Evolutionary conservation across 2,113 vertebrate genomes (phyloP).

Genomic region (Pelecanus crispus): DNA sequence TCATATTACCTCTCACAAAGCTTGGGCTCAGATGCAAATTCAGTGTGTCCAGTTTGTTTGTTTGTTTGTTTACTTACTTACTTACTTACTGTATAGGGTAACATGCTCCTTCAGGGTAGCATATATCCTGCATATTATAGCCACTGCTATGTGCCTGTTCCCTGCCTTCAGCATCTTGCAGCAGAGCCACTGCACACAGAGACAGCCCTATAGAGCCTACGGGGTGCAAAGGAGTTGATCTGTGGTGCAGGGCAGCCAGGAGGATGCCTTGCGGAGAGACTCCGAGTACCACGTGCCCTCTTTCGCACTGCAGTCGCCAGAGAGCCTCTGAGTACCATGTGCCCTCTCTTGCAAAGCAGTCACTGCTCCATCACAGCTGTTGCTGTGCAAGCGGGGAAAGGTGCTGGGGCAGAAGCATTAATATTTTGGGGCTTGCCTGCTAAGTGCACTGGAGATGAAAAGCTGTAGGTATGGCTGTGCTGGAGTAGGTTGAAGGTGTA

Average conservation of each 20-base stretch:
- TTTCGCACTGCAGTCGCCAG: background rate
- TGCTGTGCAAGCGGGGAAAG: fast-evolving
- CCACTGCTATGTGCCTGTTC: fast-evolving
- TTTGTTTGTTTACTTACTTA: background rate
- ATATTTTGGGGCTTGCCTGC: background rate
- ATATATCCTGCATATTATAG: background rate
- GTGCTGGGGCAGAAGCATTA: background rate
- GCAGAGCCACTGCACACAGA: fast-evolving
- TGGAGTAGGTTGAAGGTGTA: background rate
- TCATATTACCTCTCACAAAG: background rate
- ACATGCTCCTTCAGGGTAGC: background rate
- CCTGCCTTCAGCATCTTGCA: background rate
- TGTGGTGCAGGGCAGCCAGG: background rate
- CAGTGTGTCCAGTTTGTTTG: background rate
- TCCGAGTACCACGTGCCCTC: fast-evolving
- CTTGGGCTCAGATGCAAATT: background rate
- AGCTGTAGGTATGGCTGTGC: background rate
- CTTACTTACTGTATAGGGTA: background rate
- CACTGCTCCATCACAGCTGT: background rate
- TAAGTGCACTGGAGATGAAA: background rate
- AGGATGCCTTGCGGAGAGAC: background rate
- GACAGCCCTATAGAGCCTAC: background rate
- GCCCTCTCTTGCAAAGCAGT: background rate
- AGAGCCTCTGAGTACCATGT: no score
- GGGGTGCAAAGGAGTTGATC: background rate